These are phyloP conservation scores for Neolamprologus hecqui DNA, from an alignment of 2,113 vertebrate species.

Conservation along the genomic window DNA sequence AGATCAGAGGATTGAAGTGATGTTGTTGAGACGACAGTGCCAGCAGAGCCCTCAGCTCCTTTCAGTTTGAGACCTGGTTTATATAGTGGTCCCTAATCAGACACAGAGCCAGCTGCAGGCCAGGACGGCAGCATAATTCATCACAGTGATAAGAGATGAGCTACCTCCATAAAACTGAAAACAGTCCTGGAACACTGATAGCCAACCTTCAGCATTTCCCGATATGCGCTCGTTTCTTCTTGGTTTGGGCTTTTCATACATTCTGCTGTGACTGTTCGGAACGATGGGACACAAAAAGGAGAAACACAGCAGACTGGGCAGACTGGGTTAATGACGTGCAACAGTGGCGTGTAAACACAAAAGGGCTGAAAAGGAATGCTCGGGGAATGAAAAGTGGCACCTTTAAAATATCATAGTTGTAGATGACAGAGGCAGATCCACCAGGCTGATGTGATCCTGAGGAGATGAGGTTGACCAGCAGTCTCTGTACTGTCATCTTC, in stretches of 20 bases:
- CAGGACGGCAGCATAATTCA: background rate
- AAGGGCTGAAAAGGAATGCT: background rate
- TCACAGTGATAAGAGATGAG: background rate
- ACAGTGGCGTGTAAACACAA: background rate
- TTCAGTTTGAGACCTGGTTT: background rate
- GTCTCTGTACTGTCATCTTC: accelerated
- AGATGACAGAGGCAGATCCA: background rate
- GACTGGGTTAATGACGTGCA: background rate
- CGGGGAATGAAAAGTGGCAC: background rate
- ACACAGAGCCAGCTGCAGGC: background rate
- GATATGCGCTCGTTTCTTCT: background rate
- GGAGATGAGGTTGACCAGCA: background rate
- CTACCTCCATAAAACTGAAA: background rate
- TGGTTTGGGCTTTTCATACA: background rate
- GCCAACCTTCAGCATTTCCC: background rate
- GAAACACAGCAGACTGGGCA: background rate
- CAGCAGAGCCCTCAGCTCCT: background rate
- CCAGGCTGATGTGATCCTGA: background rate
- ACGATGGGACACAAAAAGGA: background rate
- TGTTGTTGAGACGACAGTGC: background rate
- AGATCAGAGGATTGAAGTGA: background rate
- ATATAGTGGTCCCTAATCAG: background rate
- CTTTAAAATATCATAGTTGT: background rate
- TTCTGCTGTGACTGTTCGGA: background rate
- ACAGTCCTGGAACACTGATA: background rate